Base-by-base conservation (phyloP, 2,888 invertebrate species). In the Tinea pellionella region DNA sequence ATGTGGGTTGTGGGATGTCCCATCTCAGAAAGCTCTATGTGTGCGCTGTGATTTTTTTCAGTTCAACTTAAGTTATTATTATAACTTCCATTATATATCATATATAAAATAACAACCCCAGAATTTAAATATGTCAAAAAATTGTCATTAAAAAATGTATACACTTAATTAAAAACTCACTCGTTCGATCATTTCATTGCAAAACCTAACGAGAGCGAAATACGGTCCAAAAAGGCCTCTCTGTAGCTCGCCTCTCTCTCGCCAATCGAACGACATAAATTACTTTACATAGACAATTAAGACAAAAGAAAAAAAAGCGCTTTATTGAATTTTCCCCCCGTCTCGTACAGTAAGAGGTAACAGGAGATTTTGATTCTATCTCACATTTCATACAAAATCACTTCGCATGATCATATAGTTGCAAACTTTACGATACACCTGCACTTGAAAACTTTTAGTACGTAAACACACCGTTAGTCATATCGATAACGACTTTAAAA, bases 321-420 rank as follows among this genome's bases (percentile, higher is more conserved):
- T 78, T 84, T 84, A 84, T 84, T 82, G 83, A 84, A 84, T 83
- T 85, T 83, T 81, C 77, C 80, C 78, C 80, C 8, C 15, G 2
- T 15, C 24, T 80, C 78, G 77, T 78, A 79, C 80, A 79, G n/a
- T 78, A 80, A 80, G 77, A 71, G 84, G 81, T 77, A 79, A 83
- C 83, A 73, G 76, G 79, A 76, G 76, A 79, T 72, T 19, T 72
- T 69, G 69, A 68, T 72, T 80, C 70, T 83, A 81, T 70, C 69
- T 66, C 53, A 6, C 1, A 51, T 18, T 9, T 24, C 24, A 18
- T 24, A 18, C 7, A 3, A 8, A 53, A 47, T 6, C 47, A 47
- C 15, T n/a, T 15, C 13, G n/a, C 15, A 47, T 6, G 24, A 24
- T 24, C 24, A 6, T 24, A 6, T 47, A 16, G 16, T 53, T 24